Evolutionary conservation across 2,113 vertebrate species (phyloP).

Genomic region (Gallinago jamesoni): DNA sequence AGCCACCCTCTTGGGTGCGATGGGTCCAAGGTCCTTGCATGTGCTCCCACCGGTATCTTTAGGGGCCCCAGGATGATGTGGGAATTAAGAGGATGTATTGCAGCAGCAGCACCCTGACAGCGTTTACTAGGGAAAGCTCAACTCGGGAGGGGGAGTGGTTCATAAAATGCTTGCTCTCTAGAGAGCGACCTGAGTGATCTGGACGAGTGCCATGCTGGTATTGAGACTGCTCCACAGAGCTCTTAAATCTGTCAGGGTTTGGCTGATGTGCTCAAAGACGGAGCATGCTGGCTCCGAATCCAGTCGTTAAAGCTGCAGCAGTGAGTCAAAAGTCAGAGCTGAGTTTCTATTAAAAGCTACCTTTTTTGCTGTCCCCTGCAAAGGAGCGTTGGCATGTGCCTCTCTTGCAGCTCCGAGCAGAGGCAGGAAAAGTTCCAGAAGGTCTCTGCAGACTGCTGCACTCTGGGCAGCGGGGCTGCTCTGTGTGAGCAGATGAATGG

Average conservation of each 20-base stretch:
- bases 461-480: background rate
- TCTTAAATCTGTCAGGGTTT: background rate
- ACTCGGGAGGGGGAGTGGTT: background rate
- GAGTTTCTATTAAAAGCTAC: conserved; percentile 49
- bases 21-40: fast-evolving
- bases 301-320: background rate
- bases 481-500: background rate
- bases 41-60: fast-evolving
- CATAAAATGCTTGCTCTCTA: background rate
- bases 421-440: conserved; percentile 8
- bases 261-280: background rate
- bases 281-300: fast-evolving
- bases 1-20: background rate
- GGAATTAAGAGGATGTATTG: background rate
- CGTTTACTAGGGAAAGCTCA: background rate
- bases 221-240: background rate
- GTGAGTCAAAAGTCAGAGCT: background rate
- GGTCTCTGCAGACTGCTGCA: fast-evolving
- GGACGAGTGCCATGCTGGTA: background rate
- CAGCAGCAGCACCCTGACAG: background rate
- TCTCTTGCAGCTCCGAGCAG: background rate
- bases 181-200: background rate
- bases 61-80: background rate
- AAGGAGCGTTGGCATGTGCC: background rate
- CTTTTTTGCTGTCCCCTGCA: conserved; percentile 12